These are phyloP conservation scores for Podiceps cristatus DNA, from an alignment of 2,113 vertebrate genomes.

Conservation along the genomic window DNA sequence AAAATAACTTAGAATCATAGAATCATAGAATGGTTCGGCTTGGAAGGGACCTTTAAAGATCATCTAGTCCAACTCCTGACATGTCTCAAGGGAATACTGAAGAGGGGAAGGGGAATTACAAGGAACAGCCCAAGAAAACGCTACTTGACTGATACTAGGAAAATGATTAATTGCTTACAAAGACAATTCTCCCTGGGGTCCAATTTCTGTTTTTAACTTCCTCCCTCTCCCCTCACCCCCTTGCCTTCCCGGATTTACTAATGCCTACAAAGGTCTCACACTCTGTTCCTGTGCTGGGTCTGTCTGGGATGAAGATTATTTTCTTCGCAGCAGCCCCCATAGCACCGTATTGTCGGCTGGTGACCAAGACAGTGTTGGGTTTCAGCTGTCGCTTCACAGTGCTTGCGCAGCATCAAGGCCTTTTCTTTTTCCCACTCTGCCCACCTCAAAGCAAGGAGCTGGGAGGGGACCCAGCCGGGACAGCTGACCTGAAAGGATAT, in stretches of 20 bases:
- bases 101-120: too few relatives aligned
- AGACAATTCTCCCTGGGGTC: too few relatives aligned
- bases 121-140: too few relatives aligned
- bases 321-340: background rate
- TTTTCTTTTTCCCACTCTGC: background rate
- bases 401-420: background rate
- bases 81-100: too few relatives aligned
- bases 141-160: too few relatives aligned
- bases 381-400: background rate
- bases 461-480: fast-evolving
- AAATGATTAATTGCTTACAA: too few relatives aligned
- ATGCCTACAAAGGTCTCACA: background rate
- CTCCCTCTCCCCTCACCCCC: too few relatives aligned
- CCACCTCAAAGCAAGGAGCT: background rate
- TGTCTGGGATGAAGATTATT: background rate
- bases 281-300: background rate
- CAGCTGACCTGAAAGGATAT: background rate
- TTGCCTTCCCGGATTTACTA: background rate
- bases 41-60: too few relatives aligned
- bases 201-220: background rate
- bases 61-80: too few relatives aligned
- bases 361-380: background rate
- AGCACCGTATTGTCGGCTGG: too few relatives aligned
- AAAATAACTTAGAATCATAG: background rate
- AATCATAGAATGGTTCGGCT: too few relatives aligned